phyloP scores from a whole-genome alignment of 2,797 vertebrate genomes.

The Sebastes aleutianus region DNA sequence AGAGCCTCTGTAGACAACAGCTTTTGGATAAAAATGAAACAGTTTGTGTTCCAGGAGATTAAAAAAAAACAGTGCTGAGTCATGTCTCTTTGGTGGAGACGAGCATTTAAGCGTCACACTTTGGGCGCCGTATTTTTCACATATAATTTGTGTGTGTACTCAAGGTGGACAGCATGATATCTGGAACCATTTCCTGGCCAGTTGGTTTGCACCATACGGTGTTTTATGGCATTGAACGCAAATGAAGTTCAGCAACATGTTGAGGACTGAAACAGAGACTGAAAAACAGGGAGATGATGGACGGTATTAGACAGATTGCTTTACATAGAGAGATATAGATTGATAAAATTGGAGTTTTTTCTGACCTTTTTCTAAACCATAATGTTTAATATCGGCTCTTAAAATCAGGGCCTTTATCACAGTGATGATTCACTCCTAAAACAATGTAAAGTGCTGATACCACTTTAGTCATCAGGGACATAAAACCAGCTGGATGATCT shows the following conservation, averaged over 20 bases:
- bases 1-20: background rate
- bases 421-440: background rate
- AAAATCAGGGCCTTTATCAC: background rate
- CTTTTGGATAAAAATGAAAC: background rate
- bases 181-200: background rate
- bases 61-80: background rate
- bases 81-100: background rate
- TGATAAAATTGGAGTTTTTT: background rate
- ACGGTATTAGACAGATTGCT: background rate
- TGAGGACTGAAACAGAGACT: background rate
- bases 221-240: slow-evolving; percentile 22
- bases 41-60: background rate
- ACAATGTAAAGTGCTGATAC: background rate
- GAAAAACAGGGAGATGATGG: background rate
- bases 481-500: background rate
- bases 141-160: background rate
- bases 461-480: background rate
- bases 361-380: background rate
- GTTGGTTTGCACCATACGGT: slow-evolving; percentile 5
- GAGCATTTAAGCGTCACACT: background rate
- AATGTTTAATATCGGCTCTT: background rate
- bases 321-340: background rate
- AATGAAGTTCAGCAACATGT: slow-evolving; percentile 12
- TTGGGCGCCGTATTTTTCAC: background rate
- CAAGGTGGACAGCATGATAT: background rate